Evolutionary conservation across 53 echinoderm and acorn worm species (phyloP).

Genomic region (Astropecten irregularis): DNA sequence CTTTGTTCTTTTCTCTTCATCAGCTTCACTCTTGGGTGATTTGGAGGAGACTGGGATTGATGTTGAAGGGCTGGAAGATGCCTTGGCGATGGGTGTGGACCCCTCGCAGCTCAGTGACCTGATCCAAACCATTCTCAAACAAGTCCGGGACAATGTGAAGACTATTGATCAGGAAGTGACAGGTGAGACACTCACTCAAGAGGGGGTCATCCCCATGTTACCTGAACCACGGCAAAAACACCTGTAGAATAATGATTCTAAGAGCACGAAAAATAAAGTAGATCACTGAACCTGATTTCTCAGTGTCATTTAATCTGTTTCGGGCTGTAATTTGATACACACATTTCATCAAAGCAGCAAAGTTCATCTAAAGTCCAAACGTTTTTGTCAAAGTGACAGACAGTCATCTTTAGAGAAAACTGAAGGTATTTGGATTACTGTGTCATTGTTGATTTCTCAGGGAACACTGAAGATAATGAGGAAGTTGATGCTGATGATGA

Average conservation of each 20-base stretch:
- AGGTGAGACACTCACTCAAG: conserved; percentile 71
- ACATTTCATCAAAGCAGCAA: no score
- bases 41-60: background rate
- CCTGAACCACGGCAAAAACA: no score
- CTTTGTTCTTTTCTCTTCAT: background rate
- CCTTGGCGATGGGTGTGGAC: conserved; percentile 33
- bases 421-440: no score
- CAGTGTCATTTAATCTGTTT: no score
- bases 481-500: conserved; percentile 49
- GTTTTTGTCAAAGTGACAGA: no score
- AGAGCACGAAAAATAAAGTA: no score
- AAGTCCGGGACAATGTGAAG: conserved; percentile 57
- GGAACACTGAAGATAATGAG: conserved; percentile 7
- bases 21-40: background rate
- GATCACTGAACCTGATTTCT: no score
- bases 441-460: conserved; percentile 5
- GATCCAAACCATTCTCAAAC: conserved; percentile 43
- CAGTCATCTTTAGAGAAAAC: no score
- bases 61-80: conserved; percentile 29
- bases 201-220: no score
- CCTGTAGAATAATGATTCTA: no score
- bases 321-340: no score
- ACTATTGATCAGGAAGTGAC: conserved; percentile 67
- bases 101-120: conserved; percentile 30
- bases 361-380: no score